Evolutionary conservation across 2,797 vertebrate species (phyloP).

Genomic region (Acipenser ruthenus): DNA sequence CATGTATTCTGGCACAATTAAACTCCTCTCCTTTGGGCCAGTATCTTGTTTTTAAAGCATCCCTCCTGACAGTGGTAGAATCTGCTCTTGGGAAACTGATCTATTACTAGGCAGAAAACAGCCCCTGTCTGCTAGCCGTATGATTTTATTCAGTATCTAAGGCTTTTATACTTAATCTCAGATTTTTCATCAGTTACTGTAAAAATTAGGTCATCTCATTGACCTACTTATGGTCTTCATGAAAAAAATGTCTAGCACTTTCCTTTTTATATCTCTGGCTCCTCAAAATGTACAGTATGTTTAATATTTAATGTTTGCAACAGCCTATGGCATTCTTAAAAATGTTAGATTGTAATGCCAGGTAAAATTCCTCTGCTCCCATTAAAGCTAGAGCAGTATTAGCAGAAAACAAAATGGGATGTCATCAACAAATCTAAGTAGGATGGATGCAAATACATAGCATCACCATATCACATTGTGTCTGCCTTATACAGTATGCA

Average conservation of each 20-base stretch:
- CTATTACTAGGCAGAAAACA: conserved; percentile 74
- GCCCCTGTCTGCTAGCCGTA: conserved; percentile 48
- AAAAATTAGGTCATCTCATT: conserved; percentile 59
- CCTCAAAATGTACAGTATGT: conserved; percentile 35
- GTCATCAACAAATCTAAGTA: not conserved
- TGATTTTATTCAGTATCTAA: conserved; percentile 5
- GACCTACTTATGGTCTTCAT: conserved; percentile 56
- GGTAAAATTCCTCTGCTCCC: not conserved
- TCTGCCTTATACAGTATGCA: too few species aligned
- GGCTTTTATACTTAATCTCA: conserved; percentile 49
- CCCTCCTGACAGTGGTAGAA: conserved; percentile 45
- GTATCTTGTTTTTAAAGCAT: conserved; percentile 35
- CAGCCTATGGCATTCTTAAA: conserved; percentile 33
- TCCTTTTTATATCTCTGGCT: conserved; percentile 33
- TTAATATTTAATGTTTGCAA: conserved; percentile 53
- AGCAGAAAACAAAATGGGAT: conserved; percentile 29
- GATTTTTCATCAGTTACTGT: conserved; percentile 35
- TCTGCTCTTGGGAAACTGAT: conserved; percentile 51
- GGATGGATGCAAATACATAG: too few species aligned
- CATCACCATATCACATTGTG: too few species aligned
- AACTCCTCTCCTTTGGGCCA: conserved; percentile 34
- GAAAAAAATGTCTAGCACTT: conserved; percentile 47
- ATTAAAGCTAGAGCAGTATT: conserved; percentile 13
- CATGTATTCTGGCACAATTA: conserved; percentile 24
- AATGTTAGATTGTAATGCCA: not conserved